Base-by-base conservation (phyloP, 2,888 invertebrate genomes). In the Callinectes sapidus region DNA sequence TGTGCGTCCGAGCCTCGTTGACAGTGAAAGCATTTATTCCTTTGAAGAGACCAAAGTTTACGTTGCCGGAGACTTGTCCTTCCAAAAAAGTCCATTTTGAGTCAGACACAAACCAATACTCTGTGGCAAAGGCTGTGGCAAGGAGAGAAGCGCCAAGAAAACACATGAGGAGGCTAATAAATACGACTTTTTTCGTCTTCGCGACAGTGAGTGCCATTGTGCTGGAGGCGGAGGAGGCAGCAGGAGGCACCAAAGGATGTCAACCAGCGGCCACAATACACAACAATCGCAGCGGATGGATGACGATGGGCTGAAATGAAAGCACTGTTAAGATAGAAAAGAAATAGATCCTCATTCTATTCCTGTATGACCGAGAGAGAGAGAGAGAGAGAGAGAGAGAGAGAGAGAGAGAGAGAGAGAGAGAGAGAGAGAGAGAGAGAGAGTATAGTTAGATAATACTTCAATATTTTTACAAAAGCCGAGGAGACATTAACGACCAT, bases 61-160 rank as follows among this genome's bases (percentile, higher is more conserved):
- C 48, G 87, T 23, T 18, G 0, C 90, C 87, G 0, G 10, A 61
- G 48, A 32, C 77, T 32, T 32, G 6, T 13, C 18, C 42, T 18
- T 13, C 18, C 42, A 0, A 42, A 1, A 23, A 48, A 18, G 61
- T 16, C 35, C 13, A 18, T 23, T 23, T 35, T 13, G 66, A 89
- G 32, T 88, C 86, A 0, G 94, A 87, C 81, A 61, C 61, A 87
- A 94, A 90, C 94, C 94, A 94, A 86, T 88, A 88, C 42, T 88
- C 39, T 0, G 94, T 94, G n/a, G 87, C 94, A 32, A 94, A 42
- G n/a, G 92, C 87, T 0, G 92, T 23, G 23, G 88, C 90, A 66
- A 94, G 18, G 18, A 94, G 92, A 2, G 94, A 92, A 18, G 88
- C 88, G n/a, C 90, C 71, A 18, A 91, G 86, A 55, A 91, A 91